A percentile compares a stretch with the other conserved stretches of the same genome.
Evolutionary conservation across 2,797 vertebrate genomes (phyloP).

Genomic region (Amblyraja radiata): DNA sequence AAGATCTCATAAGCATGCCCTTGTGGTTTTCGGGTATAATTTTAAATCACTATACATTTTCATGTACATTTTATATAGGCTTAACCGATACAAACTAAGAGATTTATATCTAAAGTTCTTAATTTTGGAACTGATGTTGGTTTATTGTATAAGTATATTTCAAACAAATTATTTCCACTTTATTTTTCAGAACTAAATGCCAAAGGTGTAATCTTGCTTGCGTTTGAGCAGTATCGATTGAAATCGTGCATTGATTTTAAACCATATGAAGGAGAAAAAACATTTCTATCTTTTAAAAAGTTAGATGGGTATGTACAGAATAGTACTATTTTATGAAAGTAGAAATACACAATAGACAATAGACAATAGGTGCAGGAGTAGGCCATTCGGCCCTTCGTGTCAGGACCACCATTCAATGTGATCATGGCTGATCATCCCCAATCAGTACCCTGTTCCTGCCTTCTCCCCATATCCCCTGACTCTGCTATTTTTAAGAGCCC

Average conservation of each 20-base stretch:
- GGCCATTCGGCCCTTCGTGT: too few species aligned
- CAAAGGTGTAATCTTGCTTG: slow-evolving; percentile 76
- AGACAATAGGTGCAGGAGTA: too few species aligned
- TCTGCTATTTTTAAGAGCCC: too few species aligned
- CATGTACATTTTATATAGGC: not conserved
- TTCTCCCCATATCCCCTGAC: too few species aligned
- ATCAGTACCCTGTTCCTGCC: too few species aligned
- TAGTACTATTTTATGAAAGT: not conserved
- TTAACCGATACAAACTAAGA: not conserved
- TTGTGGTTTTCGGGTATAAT: not conserved
- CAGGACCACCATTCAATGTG: too few species aligned
- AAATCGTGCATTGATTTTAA: slow-evolving; percentile 90
- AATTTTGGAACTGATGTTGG: too few species aligned
- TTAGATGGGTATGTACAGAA: slow-evolving; percentile 62
- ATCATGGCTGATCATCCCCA: too few species aligned
- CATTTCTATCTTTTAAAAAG: slow-evolving; percentile 74
- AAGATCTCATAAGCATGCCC: not conserved
- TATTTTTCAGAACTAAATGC: slow-evolving; percentile 72
- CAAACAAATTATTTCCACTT: not conserved
- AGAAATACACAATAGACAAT: not conserved
- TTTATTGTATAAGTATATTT: not conserved
- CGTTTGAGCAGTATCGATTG: slow-evolving; percentile 84
- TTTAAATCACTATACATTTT: not conserved
- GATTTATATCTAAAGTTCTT: not conserved
- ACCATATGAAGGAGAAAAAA: slow-evolving; percentile 77